phyloP scores from a whole-genome alignment of 2,797 vertebrate species.

The Coreius guichenoti region DNA sequence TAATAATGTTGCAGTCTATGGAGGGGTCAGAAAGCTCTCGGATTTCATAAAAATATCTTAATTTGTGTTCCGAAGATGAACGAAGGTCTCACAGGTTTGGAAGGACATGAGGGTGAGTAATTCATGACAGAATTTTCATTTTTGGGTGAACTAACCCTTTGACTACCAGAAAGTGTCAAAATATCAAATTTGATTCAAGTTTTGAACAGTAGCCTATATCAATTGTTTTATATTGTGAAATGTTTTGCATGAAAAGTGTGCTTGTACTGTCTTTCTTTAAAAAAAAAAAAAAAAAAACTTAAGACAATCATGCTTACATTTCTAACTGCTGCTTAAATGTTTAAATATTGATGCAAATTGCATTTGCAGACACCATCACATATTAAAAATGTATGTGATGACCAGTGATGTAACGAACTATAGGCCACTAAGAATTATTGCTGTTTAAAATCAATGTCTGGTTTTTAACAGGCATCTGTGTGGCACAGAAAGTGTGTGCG shows the following conservation, averaged over 20 bases:
- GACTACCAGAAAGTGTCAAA: neutral
- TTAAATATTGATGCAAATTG: neutral
- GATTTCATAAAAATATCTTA: too few relatives aligned
- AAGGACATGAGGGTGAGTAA: too few relatives aligned
- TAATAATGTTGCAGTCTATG: too few relatives aligned
- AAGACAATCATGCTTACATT: neutral
- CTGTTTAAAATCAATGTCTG: neutral
- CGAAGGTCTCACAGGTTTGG: too few relatives aligned
- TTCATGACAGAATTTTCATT: too few relatives aligned
- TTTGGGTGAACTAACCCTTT: too few relatives aligned
- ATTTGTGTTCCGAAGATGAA: too few relatives aligned
- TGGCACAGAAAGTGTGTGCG: neutral
- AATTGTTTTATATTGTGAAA: neutral
- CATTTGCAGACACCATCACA: neutral
- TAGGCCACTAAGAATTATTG: neutral
- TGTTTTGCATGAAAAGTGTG: neutral
- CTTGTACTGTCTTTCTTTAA: neutral
- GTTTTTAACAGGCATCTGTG: slow-evolving; percentile 21
- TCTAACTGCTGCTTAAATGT: neutral
- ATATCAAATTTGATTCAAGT: neutral
- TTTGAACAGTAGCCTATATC: neutral
- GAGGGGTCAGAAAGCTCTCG: too few relatives aligned
- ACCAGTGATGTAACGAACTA: neutral
- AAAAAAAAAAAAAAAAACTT: neutral
- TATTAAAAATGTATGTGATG: neutral